Percentiles rank a stretch among this genome's conserved stretches.
phyloP scores from a whole-genome alignment of 2,113 vertebrate species.

The Talpa occidentalis region DNA sequence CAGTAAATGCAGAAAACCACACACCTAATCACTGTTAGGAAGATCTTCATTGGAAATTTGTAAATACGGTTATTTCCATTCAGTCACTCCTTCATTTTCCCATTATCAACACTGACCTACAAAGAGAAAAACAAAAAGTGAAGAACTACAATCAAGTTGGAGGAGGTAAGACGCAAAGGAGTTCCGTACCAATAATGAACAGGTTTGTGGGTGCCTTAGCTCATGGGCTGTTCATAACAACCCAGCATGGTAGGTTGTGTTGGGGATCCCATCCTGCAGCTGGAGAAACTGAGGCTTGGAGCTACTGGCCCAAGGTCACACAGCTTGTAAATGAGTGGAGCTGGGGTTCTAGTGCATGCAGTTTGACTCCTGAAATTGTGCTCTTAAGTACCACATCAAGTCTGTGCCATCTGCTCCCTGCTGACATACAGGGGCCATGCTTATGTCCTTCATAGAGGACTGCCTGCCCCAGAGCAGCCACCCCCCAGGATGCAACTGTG shows the following conservation, averaged over 20 bases:
- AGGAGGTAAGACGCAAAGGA: neutral
- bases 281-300: neutral
- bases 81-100: neutral
- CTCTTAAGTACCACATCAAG: too few species aligned
- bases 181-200: too few species aligned
- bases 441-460: neutral
- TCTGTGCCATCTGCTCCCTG: neutral
- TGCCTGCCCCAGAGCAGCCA: neutral
- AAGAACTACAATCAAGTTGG: neutral
- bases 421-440: neutral
- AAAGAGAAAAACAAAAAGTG: neutral
- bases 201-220: fast-evolving
- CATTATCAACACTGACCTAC: neutral
- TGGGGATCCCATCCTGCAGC: neutral
- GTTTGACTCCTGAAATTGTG: neutral
- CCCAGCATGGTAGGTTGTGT: fast-evolving
- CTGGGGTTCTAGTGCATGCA: neutral
- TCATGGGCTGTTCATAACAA: neutral
- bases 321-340: neutral
- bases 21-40: neutral
- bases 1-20: neutral
- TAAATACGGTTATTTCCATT: neutral
- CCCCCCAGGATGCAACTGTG: neutral
- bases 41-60: neutral
- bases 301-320: neutral